Base-by-base conservation (phyloP, 2,888 invertebrate genomes). In the Andrena hattorfiana region DNA sequence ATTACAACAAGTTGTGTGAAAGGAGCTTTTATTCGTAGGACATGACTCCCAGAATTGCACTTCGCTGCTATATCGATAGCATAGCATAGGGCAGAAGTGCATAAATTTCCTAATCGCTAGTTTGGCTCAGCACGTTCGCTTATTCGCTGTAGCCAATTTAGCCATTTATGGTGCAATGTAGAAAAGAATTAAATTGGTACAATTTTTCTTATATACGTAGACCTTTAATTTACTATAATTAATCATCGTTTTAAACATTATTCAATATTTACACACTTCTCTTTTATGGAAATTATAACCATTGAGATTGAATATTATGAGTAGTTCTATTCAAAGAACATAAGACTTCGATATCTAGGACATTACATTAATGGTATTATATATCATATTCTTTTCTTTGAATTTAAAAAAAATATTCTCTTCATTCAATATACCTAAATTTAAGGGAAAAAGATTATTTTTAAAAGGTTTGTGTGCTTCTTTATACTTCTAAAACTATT, bases 1-100 rank as follows among this genome's bases (percentile, higher is more conserved):
- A 72, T 92, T 96, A 48, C 93, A 95, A 93, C 95, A 95, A 91
- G 87, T 89, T 56, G 89, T 89, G 60, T 89, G 48, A 89, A 74
- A 49, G 20, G 59, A 83, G 26, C 13, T 66, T 56, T 59, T 75
- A 70, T 73, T 59, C 60, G 28, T 35, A 71, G 62, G 35, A 67
- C 8, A 68, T 66, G 54, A 84, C 30, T 69, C n/a, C 32, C 42
- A 30, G 7, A 51, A 49, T 74, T 64, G 56, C 59, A 69, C 66
- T 79, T 64, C 54, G 66, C 49, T 56, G 60, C 35, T 76, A 71
- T 67, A 56, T 32, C 63, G 76, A 71, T 7, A 32, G 60, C 70
- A 72, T 3, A 74, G 42, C 23, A 23, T 67, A 70, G 32, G 6
- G 42, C 30, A 54, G 7, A 85, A 72, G 60, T 71, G 60, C 68